Evolutionary conservation across 2,113 vertebrate genomes (phyloP), one percentile per base, ranked within the genome.

Genomic region (Excalfactoria chinensis): DNA sequence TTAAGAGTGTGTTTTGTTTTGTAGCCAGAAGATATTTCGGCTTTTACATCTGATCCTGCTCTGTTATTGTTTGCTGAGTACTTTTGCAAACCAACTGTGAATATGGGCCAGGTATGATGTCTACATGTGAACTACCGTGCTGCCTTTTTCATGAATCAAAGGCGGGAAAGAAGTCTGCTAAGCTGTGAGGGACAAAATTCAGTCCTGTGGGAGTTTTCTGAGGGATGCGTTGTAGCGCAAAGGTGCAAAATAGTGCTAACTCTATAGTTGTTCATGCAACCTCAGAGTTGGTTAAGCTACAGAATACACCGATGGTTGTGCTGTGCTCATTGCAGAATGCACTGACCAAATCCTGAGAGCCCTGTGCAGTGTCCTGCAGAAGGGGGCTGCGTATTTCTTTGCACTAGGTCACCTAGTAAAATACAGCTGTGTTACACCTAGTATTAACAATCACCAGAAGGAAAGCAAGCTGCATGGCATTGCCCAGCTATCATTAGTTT

Each of bases 1-100:
- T 56, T 40, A 67, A 71, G 49, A 48, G n/a, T 37, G 28, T 6
- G 43, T 64, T 82, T 32, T 77, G 12, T 71, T 79, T 96, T 97
- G 92, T 94, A 99, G 99, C 99, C 99, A 73, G 99, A 99, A 98
- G 98, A 98, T 7, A 99, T 99, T 97, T 99, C 99, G 3, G 98
- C 98, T 7, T 99, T 99, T 91, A 99, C 99, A 76, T 99, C 99
- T 2, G 99, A 99, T 74, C 98, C 99, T 3, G 98, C 99, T 43
- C 96, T 99, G 95, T 97, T 99, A 77, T 99, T 99, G 35, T 99
- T 99, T 35, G 98, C 99, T 0, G 98, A 99, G 85, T 98, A 99
- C 94, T 99, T 99, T 78, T 99, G 99, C 97, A 99, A 99, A 96
- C 97, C 98, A 1, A 97, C 98, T 34, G 98, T 98, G 40, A 98